Evolutionary conservation across 2,888 invertebrate genomes (phyloP).

Genomic region (Drosophila antonietae): DNA sequence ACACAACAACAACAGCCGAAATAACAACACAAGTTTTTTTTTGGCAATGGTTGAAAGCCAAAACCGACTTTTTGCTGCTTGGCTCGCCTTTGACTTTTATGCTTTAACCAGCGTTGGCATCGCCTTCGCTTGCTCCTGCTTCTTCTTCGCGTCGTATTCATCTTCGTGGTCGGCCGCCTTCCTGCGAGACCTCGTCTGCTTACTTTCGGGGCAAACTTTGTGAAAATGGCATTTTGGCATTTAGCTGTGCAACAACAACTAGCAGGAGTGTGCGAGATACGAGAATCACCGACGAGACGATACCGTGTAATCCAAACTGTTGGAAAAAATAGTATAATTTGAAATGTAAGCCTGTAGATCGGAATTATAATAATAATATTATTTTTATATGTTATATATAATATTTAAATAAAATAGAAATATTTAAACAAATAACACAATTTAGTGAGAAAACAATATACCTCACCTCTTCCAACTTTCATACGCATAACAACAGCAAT

Average conservation of each 20-base stretch:
- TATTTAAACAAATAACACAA: background rate
- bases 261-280: background rate
- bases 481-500: constrained; percentile 3
- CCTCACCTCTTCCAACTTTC: background rate
- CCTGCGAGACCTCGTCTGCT: constrained; percentile 12
- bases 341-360: no score
- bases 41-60: constrained; percentile 36
- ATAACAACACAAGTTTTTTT: constrained; percentile 37
- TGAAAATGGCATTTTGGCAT: constrained; percentile 74
- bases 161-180: constrained; percentile 2
- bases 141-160: constrained; percentile 5
- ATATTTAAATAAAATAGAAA: background rate
- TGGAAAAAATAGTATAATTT: background rate
- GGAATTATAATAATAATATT: no score
- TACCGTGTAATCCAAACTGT: background rate
- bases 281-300: background rate
- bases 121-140: constrained; percentile 6
- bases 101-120: constrained; percentile 29
- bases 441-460: background rate
- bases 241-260: constrained; percentile 51
- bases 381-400: no score
- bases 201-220: constrained; percentile 59
- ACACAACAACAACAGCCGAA: constrained; percentile 30
- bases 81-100: constrained; percentile 55
- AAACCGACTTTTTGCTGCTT: constrained; percentile 41